Percentiles rank a stretch among this genome's conserved stretches.
Evolutionary conservation across 2,797 vertebrate species (phyloP).

Genomic region (Galaxias olidus): DNA sequence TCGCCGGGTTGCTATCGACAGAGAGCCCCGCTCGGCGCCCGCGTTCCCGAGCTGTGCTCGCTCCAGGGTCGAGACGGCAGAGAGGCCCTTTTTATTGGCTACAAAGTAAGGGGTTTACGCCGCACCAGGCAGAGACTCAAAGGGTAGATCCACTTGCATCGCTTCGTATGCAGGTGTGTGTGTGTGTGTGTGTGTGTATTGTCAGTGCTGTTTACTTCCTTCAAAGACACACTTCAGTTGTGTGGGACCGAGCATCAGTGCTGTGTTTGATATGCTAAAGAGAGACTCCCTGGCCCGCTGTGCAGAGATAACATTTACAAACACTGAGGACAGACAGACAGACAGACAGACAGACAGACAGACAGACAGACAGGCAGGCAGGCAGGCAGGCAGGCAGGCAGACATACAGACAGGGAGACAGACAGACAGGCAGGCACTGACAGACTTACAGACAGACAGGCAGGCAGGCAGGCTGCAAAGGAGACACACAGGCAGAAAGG

Average conservation of each 20-base stretch:
- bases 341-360: too few relatives aligned
- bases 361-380: too few relatives aligned
- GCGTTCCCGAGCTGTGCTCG: background rate
- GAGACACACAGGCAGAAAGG: too few relatives aligned
- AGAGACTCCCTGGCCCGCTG: too few relatives aligned
- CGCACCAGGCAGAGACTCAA: background rate
- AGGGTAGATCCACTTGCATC: background rate
- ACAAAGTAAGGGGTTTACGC: background rate
- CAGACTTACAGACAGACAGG: background rate
- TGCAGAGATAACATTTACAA: too few relatives aligned
- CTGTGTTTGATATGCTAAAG: background rate
- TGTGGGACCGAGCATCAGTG: background rate
- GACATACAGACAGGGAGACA: background rate
- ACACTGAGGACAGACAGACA: too few relatives aligned
- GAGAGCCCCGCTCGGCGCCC: background rate
- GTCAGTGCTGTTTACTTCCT: background rate
- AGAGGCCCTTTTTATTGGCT: background rate
- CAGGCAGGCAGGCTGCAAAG: background rate
- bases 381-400: too few relatives aligned
- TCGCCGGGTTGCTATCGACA: background rate
- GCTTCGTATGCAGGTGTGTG: slow-evolving; percentile 4
- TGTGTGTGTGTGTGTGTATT: background rate
- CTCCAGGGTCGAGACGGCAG: background rate
- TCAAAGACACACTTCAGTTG: background rate
- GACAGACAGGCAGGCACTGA: background rate